Base-by-base conservation (phyloP, 2,113 vertebrate genomes). In the Planiliza haematocheilus region DNA sequence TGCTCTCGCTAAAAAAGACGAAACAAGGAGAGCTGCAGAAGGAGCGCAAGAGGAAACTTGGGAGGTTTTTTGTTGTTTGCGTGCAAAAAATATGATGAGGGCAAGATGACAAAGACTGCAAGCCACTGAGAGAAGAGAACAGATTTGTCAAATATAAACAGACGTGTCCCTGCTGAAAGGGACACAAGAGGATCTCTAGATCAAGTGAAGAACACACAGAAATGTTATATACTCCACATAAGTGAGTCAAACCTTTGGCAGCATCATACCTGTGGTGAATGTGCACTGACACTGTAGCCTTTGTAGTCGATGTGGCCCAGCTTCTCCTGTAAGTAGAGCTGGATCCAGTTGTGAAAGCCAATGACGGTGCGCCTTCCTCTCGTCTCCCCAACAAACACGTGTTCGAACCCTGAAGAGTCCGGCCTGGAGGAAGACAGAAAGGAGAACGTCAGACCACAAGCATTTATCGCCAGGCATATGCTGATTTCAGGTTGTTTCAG, bases 291-390 rank as follows among this genome's bases (percentile, higher is more conserved):
- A 11, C 89, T 92, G 83, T 94, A 95, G 59, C 94, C 94, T 89
- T 92, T 95, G 84, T 95, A 95, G 57, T 94, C 92, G 10, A 95
- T 90, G 79, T 94, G 91, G 12, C 94, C 94, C 43, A 95, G 93
- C 73, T 94, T 94, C 80, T 95, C 94, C 24, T 95, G 94, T 21
- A 95, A 74, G 73, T 95, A 95, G 13, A 95, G 85, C 91, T 95
- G 94, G 71, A 94, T 95, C 94, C 94, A 95, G 91, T 94, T 95
- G 83, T 95, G 94, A 69, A 95, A 95, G 9, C 94, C 94, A 1
- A 94, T 94, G 42, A 95, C 93, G 4, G 90, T 94, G 21, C 84
- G 87, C 1, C 91, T 81, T 14, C 93, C 92, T 84, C 93, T 88
- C 0, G 94, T 95, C 86, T 95, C 94, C 5, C 94, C 94, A 0